Conservation (phyloP, 2,113 vertebrate species). For the Phalacrocorax aristotelis region DNA sequence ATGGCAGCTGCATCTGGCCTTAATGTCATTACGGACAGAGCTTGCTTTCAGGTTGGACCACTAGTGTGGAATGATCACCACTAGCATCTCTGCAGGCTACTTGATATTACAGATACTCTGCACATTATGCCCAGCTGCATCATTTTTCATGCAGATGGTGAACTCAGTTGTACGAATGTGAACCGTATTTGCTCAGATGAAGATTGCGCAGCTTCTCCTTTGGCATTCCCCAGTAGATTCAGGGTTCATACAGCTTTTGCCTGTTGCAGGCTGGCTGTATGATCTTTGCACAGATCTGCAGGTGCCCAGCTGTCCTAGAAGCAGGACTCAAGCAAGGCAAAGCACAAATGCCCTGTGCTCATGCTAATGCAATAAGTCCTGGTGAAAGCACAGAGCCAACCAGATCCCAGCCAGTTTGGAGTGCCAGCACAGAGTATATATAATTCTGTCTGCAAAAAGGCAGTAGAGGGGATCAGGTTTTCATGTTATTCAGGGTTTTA, state of each 20-base stretch:
- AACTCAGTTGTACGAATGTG: not conserved
- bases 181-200: not conserved
- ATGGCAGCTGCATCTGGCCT: slow-evolving; percentile 1
- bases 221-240: not conserved
- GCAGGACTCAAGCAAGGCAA: not conserved
- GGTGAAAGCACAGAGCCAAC: not conserved
- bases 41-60: not conserved
- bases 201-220: not conserved
- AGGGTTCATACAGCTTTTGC: not conserved
- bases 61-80: not conserved
- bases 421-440: rapidly evolving
- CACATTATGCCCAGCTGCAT: not conserved
- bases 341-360: not conserved
- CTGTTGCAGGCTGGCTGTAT: not conserved
- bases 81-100: not conserved
- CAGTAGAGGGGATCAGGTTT: not conserved
- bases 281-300: not conserved
- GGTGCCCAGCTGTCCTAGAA: not conserved
- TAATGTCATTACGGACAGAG: not conserved
- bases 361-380: not conserved
- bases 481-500: not conserved
- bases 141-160: not conserved
- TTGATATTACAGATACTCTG: not conserved
- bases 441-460: not conserved
- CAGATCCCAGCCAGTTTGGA: not conserved